phyloP scores from a whole-genome alignment of 2,797 vertebrate species.

The Rhynchotus rufescens region DNA sequence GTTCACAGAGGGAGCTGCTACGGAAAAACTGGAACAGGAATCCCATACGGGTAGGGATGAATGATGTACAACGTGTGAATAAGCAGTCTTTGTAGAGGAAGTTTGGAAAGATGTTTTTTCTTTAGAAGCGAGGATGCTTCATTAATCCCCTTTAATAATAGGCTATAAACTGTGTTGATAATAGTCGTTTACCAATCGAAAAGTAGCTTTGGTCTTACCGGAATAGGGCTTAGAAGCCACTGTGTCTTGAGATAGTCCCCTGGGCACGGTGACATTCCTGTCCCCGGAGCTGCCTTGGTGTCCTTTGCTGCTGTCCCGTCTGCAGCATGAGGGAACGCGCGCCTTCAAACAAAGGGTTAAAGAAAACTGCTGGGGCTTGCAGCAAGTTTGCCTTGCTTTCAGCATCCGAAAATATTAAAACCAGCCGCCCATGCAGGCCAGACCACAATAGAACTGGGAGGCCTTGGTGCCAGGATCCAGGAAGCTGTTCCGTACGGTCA shows the following conservation, averaged over 20 bases:
- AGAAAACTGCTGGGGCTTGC: background rate
- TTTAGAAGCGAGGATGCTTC: conserved; percentile 30
- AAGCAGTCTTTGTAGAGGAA: background rate
- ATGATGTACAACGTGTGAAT: conserved; percentile 30
- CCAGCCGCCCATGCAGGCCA: background rate
- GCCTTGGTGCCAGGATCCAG: background rate
- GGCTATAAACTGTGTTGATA: conserved; percentile 13
- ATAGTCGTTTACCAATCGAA: conserved; percentile 10
- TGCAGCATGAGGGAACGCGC: background rate
- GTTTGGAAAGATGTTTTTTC: conserved; percentile 30
- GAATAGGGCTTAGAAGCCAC: background rate
- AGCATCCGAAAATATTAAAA: background rate
- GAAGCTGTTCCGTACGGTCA: background rate
- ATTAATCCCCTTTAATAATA: conserved; percentile 40
- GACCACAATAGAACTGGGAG: background rate
- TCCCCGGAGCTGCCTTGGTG: background rate
- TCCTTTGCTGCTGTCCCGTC: background rate
- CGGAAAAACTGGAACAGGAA: background rate
- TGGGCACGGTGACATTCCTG: background rate
- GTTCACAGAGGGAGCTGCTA: background rate
- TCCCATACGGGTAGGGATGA: background rate
- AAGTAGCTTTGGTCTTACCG: background rate
- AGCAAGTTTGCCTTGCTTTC: background rate
- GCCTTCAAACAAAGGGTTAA: background rate
- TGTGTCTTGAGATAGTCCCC: background rate